Conservation (phyloP, 2,888 invertebrate species). For the Papilio demoleus region DNA sequence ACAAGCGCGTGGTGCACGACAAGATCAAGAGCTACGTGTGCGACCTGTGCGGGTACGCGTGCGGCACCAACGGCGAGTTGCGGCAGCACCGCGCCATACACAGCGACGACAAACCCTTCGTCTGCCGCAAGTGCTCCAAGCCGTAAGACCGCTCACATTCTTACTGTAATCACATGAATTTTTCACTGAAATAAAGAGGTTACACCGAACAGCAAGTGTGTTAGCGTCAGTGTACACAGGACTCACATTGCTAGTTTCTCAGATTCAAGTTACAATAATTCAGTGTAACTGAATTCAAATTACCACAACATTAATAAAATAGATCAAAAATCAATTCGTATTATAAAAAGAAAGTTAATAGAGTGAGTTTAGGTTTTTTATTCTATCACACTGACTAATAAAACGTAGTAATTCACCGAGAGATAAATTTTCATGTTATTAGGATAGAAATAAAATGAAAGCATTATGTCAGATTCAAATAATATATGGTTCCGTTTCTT, state of each 20-base stretch:
- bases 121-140: constrained; percentile 79
- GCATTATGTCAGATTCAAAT: neutral
- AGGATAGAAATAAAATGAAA: constrained; percentile 27
- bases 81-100: constrained; percentile 83
- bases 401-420: neutral
- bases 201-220: too few relatives aligned
- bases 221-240: too few relatives aligned
- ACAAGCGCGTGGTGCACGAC: constrained; percentile 81
- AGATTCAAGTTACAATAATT: too few relatives aligned
- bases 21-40: constrained; percentile 83
- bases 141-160: constrained; percentile 56
- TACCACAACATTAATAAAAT: too few relatives aligned
- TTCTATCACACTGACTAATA: too few relatives aligned
- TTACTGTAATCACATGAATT: too few relatives aligned
- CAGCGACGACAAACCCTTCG: constrained; percentile 81
- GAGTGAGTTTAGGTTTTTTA: too few relatives aligned
- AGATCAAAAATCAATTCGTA: too few relatives aligned
- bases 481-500: neutral
- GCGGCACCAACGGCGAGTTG: constrained; percentile 82
- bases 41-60: constrained; percentile 83
- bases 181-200: too few relatives aligned
- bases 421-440: constrained; percentile 17
- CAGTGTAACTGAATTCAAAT: too few relatives aligned
- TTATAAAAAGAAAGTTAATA: too few relatives aligned
- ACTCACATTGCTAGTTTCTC: too few relatives aligned